Base-by-base conservation (phyloP, 2,797 vertebrate species). In the Balearica regulorum region DNA sequence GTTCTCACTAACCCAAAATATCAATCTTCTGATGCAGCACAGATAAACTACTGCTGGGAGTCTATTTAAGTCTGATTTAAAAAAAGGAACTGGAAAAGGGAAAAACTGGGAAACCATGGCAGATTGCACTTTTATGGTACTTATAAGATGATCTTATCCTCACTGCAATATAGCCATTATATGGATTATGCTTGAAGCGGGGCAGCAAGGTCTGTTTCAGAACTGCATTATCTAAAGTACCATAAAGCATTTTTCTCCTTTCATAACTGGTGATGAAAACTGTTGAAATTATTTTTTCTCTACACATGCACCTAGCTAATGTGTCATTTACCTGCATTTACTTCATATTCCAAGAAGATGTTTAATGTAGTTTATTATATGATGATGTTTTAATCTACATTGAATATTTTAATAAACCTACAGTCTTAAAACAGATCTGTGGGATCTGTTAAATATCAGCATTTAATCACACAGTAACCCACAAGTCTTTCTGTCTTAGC, bases 41-140 rank as follows among this genome's bases (percentile, higher is more conserved):
- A 89, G 89, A 96, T 86, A 91, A 97, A 97, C 70, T 90, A 78
- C 83, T 92, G 51, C 79, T 93, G 81, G 41, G 57, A 97, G 65
- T 92, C 62, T 89, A 73, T 89, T 93, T 93, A 96, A 86, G 62
- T 72, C 31, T 92, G 64, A 91, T 89, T 95, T 92, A 0, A 78
- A 80, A 90, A 90, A 93, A 88, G 28, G 83, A 95, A 62, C 26
- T 84, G 54, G 31, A 48, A 89, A 96, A 93, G 86, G 37, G 35
- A 70, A 92, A 95, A 95, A 75, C 13, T 76, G 55, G 51, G 33
- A 84, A 97, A 87, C 49, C 25, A 75, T 43, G 31, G 81, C 44
- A 97, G 86, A 95, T 60, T 97, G 62, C 65, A 94, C 57, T 95
- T 87, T 95, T 92, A 90, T 61, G 71, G 68, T 84, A 87, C 55